These are phyloP conservation scores for Serranus cabrilla DNA, from an alignment of 2,797 vertebrate species.

Conservation along the genomic window DNA sequence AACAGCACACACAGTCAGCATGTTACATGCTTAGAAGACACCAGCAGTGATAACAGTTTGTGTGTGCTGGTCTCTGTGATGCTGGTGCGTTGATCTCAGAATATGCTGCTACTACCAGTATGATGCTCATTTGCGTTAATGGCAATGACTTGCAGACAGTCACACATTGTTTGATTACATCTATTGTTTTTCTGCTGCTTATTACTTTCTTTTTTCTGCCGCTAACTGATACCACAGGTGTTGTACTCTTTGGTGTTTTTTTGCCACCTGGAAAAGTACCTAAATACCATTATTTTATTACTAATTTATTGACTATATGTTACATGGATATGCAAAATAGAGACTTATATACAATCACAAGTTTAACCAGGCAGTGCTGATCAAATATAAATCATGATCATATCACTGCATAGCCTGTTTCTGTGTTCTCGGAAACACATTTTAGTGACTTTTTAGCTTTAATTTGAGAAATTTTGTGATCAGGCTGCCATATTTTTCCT, in stretches of 20 bases:
- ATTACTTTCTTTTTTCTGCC: neutral
- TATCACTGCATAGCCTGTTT: no score
- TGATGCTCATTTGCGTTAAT: neutral
- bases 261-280: neutral
- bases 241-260: neutral
- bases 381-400: no score
- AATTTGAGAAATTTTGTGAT: no score
- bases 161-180: neutral
- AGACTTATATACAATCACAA: no score
- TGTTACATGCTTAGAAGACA: constrained; percentile 4
- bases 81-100: neutral
- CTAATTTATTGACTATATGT: neutral
- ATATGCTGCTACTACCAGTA: neutral
- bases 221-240: neutral
- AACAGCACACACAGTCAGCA: neutral
- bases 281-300: neutral
- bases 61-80: neutral
- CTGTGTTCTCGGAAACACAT: no score
- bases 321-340: neutral
- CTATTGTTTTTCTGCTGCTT: neutral
- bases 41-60: neutral
- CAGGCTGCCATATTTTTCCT: no score
- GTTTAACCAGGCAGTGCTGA: no score
- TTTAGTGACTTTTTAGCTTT: no score
- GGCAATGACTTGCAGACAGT: neutral